Evolutionary conservation across 2,113 vertebrate species (phyloP), one percentile per base, ranked within the genome.

Genomic region (Corapipo altera): DNA sequence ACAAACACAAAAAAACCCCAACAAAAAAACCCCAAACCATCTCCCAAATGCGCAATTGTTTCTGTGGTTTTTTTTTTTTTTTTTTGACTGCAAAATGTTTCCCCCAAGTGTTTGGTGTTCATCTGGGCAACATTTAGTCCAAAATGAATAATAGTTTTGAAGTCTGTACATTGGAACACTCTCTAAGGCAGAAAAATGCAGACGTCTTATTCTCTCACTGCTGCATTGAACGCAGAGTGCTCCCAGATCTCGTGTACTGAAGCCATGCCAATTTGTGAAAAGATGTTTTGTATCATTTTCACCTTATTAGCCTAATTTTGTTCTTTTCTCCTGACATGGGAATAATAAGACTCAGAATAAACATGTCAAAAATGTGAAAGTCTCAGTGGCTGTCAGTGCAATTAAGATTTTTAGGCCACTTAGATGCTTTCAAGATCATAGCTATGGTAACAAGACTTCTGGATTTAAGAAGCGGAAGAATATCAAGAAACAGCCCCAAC

Each of bases 81-180:
- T 46, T 8, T 3, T 74, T 43, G 8, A 33, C 14, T n/a, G 23
- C 28, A 70, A 27, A 73, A 33, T 21, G 0, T 64, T 89, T 89
- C 2, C 8, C 3, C 4, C 2, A 39, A n/a, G 51, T 30, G 4
- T 28, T 76, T 0, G 0, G 22, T 51, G 64, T 73, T 51, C 27
- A 33, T 28, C 17, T 51, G 58, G 43, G 15, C 26, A 52, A 44
- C 3, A 20, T 11, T 72, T 26, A 70, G 46, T 54, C 37, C 62
- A 33, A 22, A 14, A 65, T 24, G 0, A 0, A 6, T 13, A 33
- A 24, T 0, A 37, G 12, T 15, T 51, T 62, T 59, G 9, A 89
- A 28, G 15, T 44, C 72, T 57, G 14, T 21, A 9, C 2, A n/a
- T 41, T 33, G 3, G 1, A 76, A 30, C 0, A 0, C 3, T 35